phyloP scores from a whole-genome alignment of 2,888 invertebrate genomes.

The Luperina testacea region DNA sequence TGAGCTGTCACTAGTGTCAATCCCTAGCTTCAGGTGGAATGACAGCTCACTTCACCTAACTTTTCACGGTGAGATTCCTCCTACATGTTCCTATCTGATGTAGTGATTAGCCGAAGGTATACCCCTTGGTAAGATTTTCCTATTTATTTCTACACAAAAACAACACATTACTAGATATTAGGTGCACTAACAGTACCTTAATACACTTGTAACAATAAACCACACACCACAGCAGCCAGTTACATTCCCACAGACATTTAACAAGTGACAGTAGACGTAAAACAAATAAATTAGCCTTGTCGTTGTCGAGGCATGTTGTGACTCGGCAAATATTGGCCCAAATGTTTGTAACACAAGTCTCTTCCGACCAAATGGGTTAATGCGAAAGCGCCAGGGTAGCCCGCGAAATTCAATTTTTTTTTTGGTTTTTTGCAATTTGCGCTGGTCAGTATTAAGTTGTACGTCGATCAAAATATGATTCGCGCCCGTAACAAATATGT shows the following conservation, averaged over 20 bases:
- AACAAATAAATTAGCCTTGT: slow-evolving; percentile 52
- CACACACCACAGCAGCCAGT: slow-evolving; percentile 5
- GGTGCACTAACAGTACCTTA: not conserved
- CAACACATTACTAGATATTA: not conserved
- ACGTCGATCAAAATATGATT: no score
- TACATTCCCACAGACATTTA: slow-evolving; percentile 35
- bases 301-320: slow-evolving; percentile 30
- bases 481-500: no score
- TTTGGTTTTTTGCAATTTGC: no score
- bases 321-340: slow-evolving; percentile 48
- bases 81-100: no score
- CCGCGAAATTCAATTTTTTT: no score
- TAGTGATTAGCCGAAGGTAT: no score
- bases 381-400: no score
- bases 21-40: no score
- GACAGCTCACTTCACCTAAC: no score
- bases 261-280: slow-evolving; percentile 36
- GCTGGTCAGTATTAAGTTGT: no score
- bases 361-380: slow-evolving; percentile 10
- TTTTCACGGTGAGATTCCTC: no score
- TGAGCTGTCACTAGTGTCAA: no score
- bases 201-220: slow-evolving; percentile 23
- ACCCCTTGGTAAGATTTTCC: not conserved
- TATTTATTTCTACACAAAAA: not conserved
- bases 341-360: slow-evolving; percentile 52